These are phyloP conservation scores for Heteromyza rotundicornis DNA, from an alignment of 2,888 invertebrate species.

Conservation along the genomic window DNA sequence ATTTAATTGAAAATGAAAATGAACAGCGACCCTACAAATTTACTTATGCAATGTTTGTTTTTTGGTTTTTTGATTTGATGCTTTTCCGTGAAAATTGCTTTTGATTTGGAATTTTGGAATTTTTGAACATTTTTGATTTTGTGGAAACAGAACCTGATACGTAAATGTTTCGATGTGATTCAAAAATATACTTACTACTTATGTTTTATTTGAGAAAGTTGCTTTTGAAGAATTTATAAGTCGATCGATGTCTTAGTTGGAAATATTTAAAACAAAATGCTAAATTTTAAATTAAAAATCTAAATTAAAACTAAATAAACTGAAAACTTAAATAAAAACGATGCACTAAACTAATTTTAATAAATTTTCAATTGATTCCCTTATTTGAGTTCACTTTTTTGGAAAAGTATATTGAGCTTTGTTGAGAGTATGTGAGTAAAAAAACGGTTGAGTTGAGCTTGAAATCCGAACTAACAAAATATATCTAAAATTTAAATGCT, in stretches of 20 bases:
- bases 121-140: too few species aligned
- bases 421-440: too few species aligned
- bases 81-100: conserved; percentile 16
- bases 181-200: too few species aligned
- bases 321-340: neutral
- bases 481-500: too few species aligned
- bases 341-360: too few species aligned
- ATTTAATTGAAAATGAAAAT: conserved; percentile 26
- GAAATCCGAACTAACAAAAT: too few species aligned
- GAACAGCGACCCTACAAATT: conserved; percentile 30
- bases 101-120: neutral
- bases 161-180: conserved; percentile 10
- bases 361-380: too few species aligned
- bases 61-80: too few species aligned
- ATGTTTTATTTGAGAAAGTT: conserved; percentile 1
- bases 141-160: neutral
- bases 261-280: neutral
- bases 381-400: too few species aligned
- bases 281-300: too few species aligned
- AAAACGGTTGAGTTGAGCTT: too few species aligned
- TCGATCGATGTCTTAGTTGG: neutral
- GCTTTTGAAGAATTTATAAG: neutral
- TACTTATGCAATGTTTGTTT: conserved; percentile 15
- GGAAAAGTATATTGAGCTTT: too few species aligned
- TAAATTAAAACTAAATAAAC: neutral